A percentile compares a stretch with the other conserved stretches of the same genome.
Evolutionary conservation across 2,797 vertebrate genomes (phyloP).

Genomic region (Brachymystax lenok): DNA sequence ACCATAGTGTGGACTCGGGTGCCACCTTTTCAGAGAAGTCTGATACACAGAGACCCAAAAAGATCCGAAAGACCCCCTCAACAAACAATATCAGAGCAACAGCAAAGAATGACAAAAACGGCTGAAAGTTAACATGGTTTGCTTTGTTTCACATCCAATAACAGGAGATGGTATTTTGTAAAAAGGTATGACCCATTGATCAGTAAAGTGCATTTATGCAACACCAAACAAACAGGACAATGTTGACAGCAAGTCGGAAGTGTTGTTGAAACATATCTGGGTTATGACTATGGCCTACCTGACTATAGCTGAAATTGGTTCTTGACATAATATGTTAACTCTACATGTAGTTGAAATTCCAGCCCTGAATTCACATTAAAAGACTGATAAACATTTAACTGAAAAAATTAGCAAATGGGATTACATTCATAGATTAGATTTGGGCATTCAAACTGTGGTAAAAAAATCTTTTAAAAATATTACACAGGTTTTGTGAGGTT

Average conservation of each 20-base stretch:
- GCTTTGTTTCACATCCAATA: constrained; percentile 67
- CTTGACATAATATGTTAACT: constrained; percentile 76
- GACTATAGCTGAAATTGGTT: constrained; percentile 77
- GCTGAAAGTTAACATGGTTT: constrained; percentile 64
- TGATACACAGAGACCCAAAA: constrained; percentile 65
- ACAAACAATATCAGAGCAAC: constrained; percentile 54
- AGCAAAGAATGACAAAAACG: constrained; percentile 49
- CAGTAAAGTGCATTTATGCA: constrained; percentile 85
- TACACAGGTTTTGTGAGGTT: constrained; percentile 66
- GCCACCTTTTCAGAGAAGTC: constrained; percentile 61
- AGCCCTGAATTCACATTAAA: constrained; percentile 79
- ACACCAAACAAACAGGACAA: constrained; percentile 79
- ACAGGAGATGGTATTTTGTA: constrained; percentile 29
- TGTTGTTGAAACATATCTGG: constrained; percentile 70
- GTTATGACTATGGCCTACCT: constrained; percentile 80
- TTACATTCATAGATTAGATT: constrained; percentile 84
- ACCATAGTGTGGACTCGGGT: constrained; percentile 67
- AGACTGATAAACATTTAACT: constrained; percentile 73
- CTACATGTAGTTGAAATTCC: constrained; percentile 81
- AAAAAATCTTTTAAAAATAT: constrained; percentile 44
- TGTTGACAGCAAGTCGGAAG: constrained; percentile 76
- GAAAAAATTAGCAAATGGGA: constrained; percentile 70
- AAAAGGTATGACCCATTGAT: constrained; percentile 71
- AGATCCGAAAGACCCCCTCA: constrained; percentile 37
- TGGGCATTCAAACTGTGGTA: constrained; percentile 77